A percentile compares a stretch with the other conserved stretches of the same genome.
Evolutionary conservation across 2,888 invertebrate species (phyloP).

Genomic region (Cheilosia impressa): DNA sequence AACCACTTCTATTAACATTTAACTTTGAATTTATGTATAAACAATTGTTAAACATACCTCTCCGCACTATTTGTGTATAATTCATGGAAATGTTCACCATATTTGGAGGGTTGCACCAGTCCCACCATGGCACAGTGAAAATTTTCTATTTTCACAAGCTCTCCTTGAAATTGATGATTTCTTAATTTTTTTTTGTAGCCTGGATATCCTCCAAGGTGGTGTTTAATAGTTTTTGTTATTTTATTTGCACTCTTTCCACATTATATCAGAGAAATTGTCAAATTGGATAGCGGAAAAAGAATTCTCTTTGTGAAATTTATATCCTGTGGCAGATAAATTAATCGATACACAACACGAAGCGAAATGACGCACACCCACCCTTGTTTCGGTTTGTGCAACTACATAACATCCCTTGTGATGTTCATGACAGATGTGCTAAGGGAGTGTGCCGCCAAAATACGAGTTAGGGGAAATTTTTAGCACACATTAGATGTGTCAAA

Average conservation of each 20-base stretch:
- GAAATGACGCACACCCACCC: constrained; percentile 40
- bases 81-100: constrained; percentile 84
- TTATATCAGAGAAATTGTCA: constrained; percentile 13
- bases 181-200: constrained; percentile 5
- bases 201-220: not conserved
- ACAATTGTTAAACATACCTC: constrained; percentile 78
- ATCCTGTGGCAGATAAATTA: constrained; percentile 40
- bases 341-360: constrained; percentile 50
- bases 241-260: constrained; percentile 17
- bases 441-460: constrained; percentile 17
- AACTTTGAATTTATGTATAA: not conserved
- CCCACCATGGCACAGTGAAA: constrained; percentile 80
- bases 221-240: constrained; percentile 4
- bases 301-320: constrained; percentile 28
- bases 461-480: not conserved
- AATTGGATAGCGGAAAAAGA: not conserved
- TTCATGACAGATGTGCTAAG: constrained; percentile 8
- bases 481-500: not conserved
- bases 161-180: constrained; percentile 8
- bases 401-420: constrained; percentile 27
- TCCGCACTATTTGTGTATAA: constrained; percentile 82
- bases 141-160: constrained; percentile 29
- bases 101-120: constrained; percentile 82
- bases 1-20: not conserved
- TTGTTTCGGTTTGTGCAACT: constrained; percentile 15